Conservation (phyloP, 2,888 invertebrate species). For the Plebejus argus region DNA sequence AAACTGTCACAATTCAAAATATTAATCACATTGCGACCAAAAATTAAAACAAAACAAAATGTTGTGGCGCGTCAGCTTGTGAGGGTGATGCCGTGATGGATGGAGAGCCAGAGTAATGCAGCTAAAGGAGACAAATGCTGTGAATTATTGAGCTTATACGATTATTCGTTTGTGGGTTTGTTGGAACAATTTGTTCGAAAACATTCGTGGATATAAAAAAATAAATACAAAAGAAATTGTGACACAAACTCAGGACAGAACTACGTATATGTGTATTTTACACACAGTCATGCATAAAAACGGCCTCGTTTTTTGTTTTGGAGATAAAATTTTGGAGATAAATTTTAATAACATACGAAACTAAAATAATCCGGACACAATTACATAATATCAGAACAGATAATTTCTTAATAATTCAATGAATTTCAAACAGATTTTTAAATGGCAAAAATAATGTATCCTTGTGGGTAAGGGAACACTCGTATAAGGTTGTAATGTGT, state of each 20-base stretch:
- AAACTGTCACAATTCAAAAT: background rate
- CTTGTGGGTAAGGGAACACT: background rate
- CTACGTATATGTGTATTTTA: too few species aligned
- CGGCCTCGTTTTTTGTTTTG: too few species aligned
- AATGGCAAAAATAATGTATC: background rate
- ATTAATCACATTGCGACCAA: background rate
- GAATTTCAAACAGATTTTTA: background rate
- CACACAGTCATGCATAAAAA: too few species aligned
- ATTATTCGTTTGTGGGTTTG: background rate
- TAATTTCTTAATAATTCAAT: too few species aligned
- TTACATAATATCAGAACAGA: too few species aligned
- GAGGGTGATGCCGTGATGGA: slow-evolving; percentile 40
- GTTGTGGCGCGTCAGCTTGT: slow-evolving; percentile 23
- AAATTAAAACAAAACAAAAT: background rate
- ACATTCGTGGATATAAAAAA: background rate
- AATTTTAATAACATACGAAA: too few species aligned
- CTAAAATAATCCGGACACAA: too few species aligned
- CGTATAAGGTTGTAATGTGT: background rate
- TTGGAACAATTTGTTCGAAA: background rate
- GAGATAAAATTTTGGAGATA: too few species aligned
- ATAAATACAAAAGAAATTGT: too few species aligned
- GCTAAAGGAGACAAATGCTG: slow-evolving; percentile 34
- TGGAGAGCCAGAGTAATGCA: slow-evolving; percentile 35
- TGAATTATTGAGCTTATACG: slow-evolving; percentile 13
- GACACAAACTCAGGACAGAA: too few species aligned